A percentile compares a stretch with the other conserved stretches of the same genome.
These are phyloP conservation scores for Invenusta paracnida DNA, from an alignment of 2,888 invertebrate species.

Conservation along the genomic window DNA sequence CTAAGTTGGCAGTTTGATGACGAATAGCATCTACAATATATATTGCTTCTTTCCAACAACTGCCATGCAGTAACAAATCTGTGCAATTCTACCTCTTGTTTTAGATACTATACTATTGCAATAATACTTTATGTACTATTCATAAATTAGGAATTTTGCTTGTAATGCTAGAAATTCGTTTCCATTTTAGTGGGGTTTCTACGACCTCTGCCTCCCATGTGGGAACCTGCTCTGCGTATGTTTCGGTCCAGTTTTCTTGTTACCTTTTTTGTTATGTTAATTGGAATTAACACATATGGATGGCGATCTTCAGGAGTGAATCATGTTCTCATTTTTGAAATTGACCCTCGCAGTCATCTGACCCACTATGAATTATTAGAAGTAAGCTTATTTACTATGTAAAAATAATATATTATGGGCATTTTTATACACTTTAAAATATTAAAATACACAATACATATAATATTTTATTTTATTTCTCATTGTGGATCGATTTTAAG, in stretches of 20 bases:
- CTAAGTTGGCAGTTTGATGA: too few species aligned
- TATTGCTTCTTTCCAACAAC: too few species aligned
- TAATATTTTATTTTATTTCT: too few species aligned
- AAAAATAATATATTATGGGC: not conserved
- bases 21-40: too few species aligned
- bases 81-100: too few species aligned
- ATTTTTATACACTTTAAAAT: not conserved
- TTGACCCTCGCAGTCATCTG: constrained; percentile 85
- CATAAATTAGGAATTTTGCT: too few species aligned
- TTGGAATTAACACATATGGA: constrained; percentile 91
- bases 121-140: too few species aligned
- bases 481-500: too few species aligned
- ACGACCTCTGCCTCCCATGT: constrained; percentile 45
- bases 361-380: constrained; percentile 88
- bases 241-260: constrained; percentile 88
- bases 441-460: not conserved
- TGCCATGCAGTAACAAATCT: too few species aligned
- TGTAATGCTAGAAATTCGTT: too few species aligned
- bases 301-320: constrained; percentile 96
- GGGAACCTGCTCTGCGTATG: constrained; percentile 75
- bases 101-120: too few species aligned
- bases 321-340: constrained; percentile 91
- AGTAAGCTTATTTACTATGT: constrained; percentile 53
- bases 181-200: constrained; percentile 5
- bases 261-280: constrained; percentile 83